These are phyloP conservation scores for Cerastoderma edule DNA, from an alignment of 2,888 invertebrate species.

Conservation along the genomic window DNA sequence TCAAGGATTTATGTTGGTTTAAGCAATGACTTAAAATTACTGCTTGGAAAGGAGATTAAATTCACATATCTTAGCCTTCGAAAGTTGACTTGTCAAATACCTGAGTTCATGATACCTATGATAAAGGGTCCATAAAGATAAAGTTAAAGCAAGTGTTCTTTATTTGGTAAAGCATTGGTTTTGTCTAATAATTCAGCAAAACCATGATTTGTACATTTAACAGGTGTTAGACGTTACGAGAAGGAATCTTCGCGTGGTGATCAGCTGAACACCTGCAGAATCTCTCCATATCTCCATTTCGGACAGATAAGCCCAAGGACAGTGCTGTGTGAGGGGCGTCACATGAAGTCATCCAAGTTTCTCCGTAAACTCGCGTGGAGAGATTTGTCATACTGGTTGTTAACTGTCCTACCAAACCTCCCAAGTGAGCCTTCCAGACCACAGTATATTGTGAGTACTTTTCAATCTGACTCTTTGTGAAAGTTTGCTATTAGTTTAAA, in stretches of 20 bases:
- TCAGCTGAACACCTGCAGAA: conserved; percentile 64
- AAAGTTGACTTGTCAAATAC: too few species aligned
- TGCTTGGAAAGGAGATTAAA: too few species aligned
- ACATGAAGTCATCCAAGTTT: conserved; percentile 68
- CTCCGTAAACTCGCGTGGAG: conserved; percentile 69
- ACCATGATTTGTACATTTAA: background rate
- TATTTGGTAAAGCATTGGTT: too few species aligned
- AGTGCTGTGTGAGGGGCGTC: conserved; percentile 60
- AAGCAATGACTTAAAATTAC: too few species aligned
- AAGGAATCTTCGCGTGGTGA: conserved; percentile 69
- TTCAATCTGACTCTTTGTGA: too few species aligned
- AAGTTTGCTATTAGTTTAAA: too few species aligned
- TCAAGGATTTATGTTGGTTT: too few species aligned
- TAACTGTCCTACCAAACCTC: conserved; percentile 64
- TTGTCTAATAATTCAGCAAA: too few species aligned
- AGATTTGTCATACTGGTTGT: conserved; percentile 68
- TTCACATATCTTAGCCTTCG: too few species aligned
- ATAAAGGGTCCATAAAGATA: too few species aligned
- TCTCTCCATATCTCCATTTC: conserved; percentile 66
- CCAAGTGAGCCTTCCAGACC: conserved; percentile 62
- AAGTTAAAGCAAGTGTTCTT: too few species aligned
- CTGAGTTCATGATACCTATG: too few species aligned
- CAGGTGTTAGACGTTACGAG: conserved; percentile 67
- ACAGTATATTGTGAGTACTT: conserved; percentile 64
- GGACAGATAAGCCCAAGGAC: conserved; percentile 69